These are phyloP conservation scores for Micrastur ruficollis DNA, from an alignment of 2,797 vertebrate genomes.

Conservation along the genomic window DNA sequence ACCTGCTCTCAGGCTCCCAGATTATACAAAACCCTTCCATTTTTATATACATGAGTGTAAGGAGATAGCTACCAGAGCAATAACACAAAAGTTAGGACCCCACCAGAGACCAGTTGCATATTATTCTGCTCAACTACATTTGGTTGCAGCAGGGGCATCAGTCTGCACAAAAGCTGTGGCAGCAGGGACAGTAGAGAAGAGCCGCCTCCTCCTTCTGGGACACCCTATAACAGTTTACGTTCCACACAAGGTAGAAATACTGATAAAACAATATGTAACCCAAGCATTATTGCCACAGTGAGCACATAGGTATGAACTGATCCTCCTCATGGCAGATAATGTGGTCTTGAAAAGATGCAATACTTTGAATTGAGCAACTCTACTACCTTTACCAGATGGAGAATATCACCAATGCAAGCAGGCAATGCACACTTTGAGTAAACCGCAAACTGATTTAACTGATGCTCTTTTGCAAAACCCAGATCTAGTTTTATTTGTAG, in stretches of 20 bases:
- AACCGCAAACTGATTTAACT: not conserved
- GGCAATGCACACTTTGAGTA: not conserved
- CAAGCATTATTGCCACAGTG: not conserved
- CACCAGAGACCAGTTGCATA: accelerated
- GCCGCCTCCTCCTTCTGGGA: not conserved
- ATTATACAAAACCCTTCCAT: not conserved
- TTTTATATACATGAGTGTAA: no score
- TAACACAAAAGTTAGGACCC: no score
- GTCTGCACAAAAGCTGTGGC: not conserved
- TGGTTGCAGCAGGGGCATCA: not conserved
- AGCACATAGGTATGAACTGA: not conserved
- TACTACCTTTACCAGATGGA: not conserved
- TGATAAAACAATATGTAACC: accelerated
- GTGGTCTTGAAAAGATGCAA: not conserved
- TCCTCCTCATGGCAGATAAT: not conserved
- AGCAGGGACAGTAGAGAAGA: not conserved
- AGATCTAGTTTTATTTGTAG: not conserved
- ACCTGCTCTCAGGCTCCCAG: not conserved
- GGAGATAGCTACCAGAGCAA: no score
- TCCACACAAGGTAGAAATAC: not conserved
- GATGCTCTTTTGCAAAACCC: not conserved
- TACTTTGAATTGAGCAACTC: not conserved
- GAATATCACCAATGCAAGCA: not conserved
- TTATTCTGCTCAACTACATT: no score
- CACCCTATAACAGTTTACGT: not conserved